These are phyloP conservation scores for Laothoe populi DNA, from an alignment of 2,888 invertebrate species.

Conservation along the genomic window DNA sequence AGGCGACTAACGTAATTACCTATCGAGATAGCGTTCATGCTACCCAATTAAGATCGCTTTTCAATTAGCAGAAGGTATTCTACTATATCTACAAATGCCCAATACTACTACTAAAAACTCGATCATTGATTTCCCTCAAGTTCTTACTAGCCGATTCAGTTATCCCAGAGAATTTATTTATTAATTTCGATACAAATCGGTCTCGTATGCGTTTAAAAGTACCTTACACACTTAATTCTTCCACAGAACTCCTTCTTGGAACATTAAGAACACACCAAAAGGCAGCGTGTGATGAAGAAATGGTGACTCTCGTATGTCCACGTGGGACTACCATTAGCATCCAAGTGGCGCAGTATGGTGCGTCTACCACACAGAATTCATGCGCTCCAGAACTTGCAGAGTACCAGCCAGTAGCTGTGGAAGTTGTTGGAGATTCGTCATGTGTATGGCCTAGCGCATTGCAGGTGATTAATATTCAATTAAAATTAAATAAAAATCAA, in stretches of 20 bases:
- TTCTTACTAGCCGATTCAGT: too few relatives aligned
- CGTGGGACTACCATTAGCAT: conserved; percentile 96
- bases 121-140: too few relatives aligned
- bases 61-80: too few relatives aligned
- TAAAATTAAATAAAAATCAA: too few relatives aligned
- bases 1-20: too few relatives aligned
- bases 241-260: conserved; percentile 93
- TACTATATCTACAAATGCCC: too few relatives aligned
- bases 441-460: conserved; percentile 91
- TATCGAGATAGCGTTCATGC: too few relatives aligned
- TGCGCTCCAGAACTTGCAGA: conserved; percentile 79
- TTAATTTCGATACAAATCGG: too few relatives aligned
- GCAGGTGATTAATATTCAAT: conserved; percentile 83
- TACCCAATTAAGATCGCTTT: too few relatives aligned
- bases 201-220: too few relatives aligned
- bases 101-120: too few relatives aligned
- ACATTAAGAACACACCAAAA: conserved; percentile 96
- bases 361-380: conserved; percentile 82
- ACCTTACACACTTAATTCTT: conserved; percentile 31
- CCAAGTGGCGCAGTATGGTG: conserved; percentile 95
- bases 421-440: conserved; percentile 86
- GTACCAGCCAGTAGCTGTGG: conserved; percentile 80
- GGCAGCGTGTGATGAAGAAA: conserved; percentile 96
- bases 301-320: conserved; percentile 94
- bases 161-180: too few relatives aligned